These are phyloP conservation scores for Luehdorfia chinensis DNA, from an alignment of 1,140 invertebrate species.

Conservation along the genomic window DNA sequence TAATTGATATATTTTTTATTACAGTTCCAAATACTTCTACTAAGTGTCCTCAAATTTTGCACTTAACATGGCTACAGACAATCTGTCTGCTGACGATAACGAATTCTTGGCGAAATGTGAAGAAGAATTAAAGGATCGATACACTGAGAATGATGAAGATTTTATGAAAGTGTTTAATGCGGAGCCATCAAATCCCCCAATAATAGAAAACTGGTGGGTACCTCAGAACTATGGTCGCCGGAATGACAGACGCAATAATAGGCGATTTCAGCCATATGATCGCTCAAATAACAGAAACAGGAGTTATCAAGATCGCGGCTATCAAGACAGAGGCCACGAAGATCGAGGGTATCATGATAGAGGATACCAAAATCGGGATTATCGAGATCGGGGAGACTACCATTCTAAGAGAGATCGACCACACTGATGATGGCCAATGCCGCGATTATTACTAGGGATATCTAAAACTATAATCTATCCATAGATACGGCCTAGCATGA, in stretches of 20 bases:
- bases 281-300: constrained; percentile 23
- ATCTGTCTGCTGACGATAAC: constrained; percentile 52
- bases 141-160: constrained; percentile 66
- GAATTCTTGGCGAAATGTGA: constrained; percentile 64
- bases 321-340: constrained; percentile 24
- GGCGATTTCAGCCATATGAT: constrained; percentile 38
- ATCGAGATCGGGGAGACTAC: constrained; percentile 23
- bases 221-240: constrained; percentile 35
- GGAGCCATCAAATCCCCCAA: constrained; percentile 50
- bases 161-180: constrained; percentile 67
- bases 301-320: constrained; percentile 25
- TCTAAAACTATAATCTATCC: background rate
- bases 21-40: too few species aligned
- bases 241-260: constrained; percentile 40
- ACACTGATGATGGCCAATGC: constrained; percentile 28
- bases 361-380: constrained; percentile 4
- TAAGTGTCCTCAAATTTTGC: too few species aligned
- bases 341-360: constrained; percentile 12
- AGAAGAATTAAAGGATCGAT: constrained; percentile 63
- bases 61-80: constrained; percentile 20
- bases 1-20: too few species aligned
- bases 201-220: constrained; percentile 55
- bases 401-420: constrained; percentile 28
- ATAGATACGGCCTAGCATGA: too few species aligned
- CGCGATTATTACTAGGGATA: constrained; percentile 13